Base-by-base conservation (phyloP, 2,797 vertebrate genomes). In the Dendrocincla tyrannina region DNA sequence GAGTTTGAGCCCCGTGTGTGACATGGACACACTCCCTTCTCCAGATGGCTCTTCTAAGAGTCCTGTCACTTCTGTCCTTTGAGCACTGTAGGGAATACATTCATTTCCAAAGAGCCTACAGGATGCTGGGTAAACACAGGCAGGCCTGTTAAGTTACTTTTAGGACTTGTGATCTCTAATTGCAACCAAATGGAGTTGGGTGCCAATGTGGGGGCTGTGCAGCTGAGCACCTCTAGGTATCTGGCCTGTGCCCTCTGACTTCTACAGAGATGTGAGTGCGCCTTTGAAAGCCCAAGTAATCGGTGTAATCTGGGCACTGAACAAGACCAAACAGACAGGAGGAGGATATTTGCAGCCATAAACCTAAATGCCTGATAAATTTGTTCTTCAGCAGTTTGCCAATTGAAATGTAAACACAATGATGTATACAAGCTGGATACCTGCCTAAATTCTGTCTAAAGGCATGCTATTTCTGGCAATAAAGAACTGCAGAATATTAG, bases 321-420 rank as follows among this genome's bases (percentile, higher is more conserved):
- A 42, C 1, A 42, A 85, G 75, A 50, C 79, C 80, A n/a, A 66
- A 69, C 49, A 80, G 73, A 77, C 47, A 64, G 75, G 72, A 58
- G 53, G 25, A 60, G 93, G 39, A 39, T 92, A 69, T 85, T 69
- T 93, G 70, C 63, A 88, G 44, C 62, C n/a, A n/a, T 78, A 59
- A 86, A 77, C 56, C 32, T 10, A 73, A 55, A 55, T 37, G 23
- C 74, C 50, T 81, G 77, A 66, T 96, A 85, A 89, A 88, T 84
- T 88, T 93, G 52, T 60, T 89, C 44, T 80, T 66, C 33, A 47
- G 74, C 52, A 77, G 42, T 52, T 87, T 9, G 3, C 82, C 92
- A 89, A n/a, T 1, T 67, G 85, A 95, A 90, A 96, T 74, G 82
- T 94, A 95, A 97, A 92, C 66, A 76, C 41, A 33, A n/a, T 74